phyloP scores from a whole-genome alignment of 1,140 invertebrate species.

The Monomorium pharaonis region DNA sequence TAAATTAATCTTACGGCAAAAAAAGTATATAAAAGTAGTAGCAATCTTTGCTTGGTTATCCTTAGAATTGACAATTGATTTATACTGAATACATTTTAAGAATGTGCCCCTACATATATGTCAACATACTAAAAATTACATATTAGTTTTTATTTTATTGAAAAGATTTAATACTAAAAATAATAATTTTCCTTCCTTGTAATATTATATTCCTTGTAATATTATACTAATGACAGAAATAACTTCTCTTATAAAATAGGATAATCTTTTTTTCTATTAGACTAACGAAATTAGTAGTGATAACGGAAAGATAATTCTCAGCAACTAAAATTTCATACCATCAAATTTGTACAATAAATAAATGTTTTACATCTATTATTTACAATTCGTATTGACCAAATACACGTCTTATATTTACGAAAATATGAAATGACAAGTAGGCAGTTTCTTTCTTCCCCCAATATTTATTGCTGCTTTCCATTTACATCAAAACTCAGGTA shows the following conservation, averaged over 20 bases:
- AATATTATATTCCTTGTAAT: background rate
- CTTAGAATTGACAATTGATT: constrained; percentile 24
- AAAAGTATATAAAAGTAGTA: constrained; percentile 36
- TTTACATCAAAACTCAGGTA: too few species aligned
- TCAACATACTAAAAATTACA: constrained; percentile 19
- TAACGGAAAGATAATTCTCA: constrained; percentile 59
- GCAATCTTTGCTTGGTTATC: background rate
- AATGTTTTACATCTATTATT: constrained; percentile 76
- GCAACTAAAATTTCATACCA: constrained; percentile 66
- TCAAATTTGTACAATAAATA: constrained; percentile 82
- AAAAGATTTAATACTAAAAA: constrained; percentile 8
- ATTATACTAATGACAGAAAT: background rate
- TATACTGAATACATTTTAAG: constrained; percentile 47
- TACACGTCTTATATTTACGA: constrained; percentile 64
- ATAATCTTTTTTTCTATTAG: constrained; percentile 45
- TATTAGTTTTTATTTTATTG: constrained; percentile 4
- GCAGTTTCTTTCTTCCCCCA: background rate
- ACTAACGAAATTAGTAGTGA: constrained; percentile 48
- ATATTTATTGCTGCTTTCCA: too few species aligned
- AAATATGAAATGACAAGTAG: constrained; percentile 42
- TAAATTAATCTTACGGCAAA: constrained; percentile 17
- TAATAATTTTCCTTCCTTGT: background rate
- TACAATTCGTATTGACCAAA: constrained; percentile 64
- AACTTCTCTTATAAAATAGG: constrained; percentile 45
- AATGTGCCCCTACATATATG: constrained; percentile 27